phyloP scores from a whole-genome alignment of 2,888 invertebrate genomes.

The Eubasilissa splendida region DNA sequence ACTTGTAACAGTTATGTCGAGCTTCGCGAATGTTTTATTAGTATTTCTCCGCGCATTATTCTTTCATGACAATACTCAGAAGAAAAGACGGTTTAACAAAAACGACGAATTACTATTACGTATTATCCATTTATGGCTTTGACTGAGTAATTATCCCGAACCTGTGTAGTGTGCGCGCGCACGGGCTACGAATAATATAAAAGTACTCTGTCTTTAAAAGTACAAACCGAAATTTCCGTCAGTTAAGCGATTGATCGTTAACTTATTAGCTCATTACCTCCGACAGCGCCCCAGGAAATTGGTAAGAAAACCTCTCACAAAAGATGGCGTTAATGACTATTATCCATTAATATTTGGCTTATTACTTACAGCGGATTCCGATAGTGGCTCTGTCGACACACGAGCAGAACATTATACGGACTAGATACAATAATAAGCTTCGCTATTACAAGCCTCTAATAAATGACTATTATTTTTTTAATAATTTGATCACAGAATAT shows the following conservation, averaged over 20 bases:
- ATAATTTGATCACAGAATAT: background rate
- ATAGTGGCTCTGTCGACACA: background rate
- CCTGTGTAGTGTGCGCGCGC: background rate
- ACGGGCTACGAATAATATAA: background rate
- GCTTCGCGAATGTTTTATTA: too few species aligned
- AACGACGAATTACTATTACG: too few species aligned
- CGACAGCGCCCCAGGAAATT: background rate
- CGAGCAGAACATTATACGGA: background rate
- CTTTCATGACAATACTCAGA: background rate
- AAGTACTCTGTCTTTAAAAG: background rate
- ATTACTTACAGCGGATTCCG: background rate
- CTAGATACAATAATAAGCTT: background rate
- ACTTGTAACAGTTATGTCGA: too few species aligned
- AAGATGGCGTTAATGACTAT: background rate
- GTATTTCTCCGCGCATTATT: too few species aligned
- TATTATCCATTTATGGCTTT: background rate
- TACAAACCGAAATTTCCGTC: background rate
- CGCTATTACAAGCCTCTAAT: background rate
- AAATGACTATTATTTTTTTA: background rate
- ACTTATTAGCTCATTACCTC: background rate
- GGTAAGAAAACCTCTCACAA: slow-evolving; percentile 7
- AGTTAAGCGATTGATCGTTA: slow-evolving; percentile 14
- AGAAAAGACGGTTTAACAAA: background rate
- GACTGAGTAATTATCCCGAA: background rate
- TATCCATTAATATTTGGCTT: slow-evolving; percentile 20